Base-by-base conservation (phyloP, 2,113 vertebrate species). In the Periophthalmus modestus region DNA sequence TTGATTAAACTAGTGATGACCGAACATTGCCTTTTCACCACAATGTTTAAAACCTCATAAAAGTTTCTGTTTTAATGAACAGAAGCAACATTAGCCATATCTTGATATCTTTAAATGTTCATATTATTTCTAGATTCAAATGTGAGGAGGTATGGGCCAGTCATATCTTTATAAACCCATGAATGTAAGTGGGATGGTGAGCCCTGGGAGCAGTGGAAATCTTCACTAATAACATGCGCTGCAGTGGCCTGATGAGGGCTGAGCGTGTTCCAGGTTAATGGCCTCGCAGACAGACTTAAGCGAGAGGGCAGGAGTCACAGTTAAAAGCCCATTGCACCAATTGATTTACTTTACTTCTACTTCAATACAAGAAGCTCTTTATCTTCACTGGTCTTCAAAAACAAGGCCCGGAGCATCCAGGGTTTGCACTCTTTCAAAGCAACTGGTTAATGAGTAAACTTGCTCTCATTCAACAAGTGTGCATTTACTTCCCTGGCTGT, bases 241-340 rank as follows among this genome's bases (percentile, higher is more conserved):
- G 34, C 18, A 43, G 62, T 43, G 33, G 16, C 33, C n/a, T 43
- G 62, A 65, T 43, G 62, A 65, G 62, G 62, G 39, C 62, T 21
- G 18, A 18, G 34, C 9, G 1, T 34, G 19, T 39, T 63, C n/a
- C 16, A n/a, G 62, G 34, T 65, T 43, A 39, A 39, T 65, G n/a
- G 36, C 18, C 34, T 65, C 19, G 28, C 23, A 55, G 23, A 18
- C 62, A 65, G 19, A 39, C 19, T 43, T 63, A 43, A 34, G 15
- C 21, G 19, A 43, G 18, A 34, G 19, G 62, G 18, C 34, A 39
- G 33, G 34, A 21, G 18, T 19, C 19, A 2, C 62, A 33, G 59
- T 62, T 62, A 65, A 65, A 65, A 65, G 62, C 62, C 33, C 15
- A 65, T 34, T 65, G 33, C 34, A 39, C 33, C 62, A 19, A 65